Evolutionary conservation across 1,140 invertebrate genomes (phyloP), one percentile per base, ranked within the genome.

Genomic region (Tetragnatha versicolor): DNA sequence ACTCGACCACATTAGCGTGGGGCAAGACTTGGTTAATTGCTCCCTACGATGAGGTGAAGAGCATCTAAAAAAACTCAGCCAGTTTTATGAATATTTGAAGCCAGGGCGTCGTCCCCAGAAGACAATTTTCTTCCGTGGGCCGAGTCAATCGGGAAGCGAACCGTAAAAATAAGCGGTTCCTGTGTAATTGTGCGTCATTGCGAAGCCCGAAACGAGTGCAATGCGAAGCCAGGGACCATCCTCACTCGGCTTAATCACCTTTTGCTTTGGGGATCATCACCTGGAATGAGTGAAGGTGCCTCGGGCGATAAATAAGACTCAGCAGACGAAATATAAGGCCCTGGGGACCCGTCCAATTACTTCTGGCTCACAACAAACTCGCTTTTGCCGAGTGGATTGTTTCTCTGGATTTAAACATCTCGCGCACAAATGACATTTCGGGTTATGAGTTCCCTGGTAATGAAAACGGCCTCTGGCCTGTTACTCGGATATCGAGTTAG

Each of bases 261-360:
- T 61, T 61, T 61, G 70, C 70, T 39, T 72, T 47, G 29, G 47
- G 20, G 53, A 31, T 20, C 20, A 20, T 1, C n/a, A 53, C 10
- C 31, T 27, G 31, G 72, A 39, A n/a, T 25, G 22, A 60, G 27
- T 17, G 20, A 51, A 63, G 72, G 72, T 75, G 72, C 72, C 72
- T 75, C 33, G 51, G 60, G 69, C 47, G 37, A 72, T 72, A 72
- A 72, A 72, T 72, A 72, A 72, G 69, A 70, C 69, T 72, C 72
- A 49, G 72, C 58, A 75, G 72, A 75, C 72, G 45, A 75, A 63
- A 75, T 75, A 75, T 61, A 61, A 75, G 72, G 63, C 72, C 31
- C 72, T 25, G 27, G 72, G 42, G 72, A 49, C 27, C 45, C 42
- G 39, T 75, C 45, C 72, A 75, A 75, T 63, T 75, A 63, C 42